Evolutionary conservation across 2,113 vertebrate genomes (phyloP), one percentile per base, ranked within the genome.

Genomic region (Psephotus haematonotus): DNA sequence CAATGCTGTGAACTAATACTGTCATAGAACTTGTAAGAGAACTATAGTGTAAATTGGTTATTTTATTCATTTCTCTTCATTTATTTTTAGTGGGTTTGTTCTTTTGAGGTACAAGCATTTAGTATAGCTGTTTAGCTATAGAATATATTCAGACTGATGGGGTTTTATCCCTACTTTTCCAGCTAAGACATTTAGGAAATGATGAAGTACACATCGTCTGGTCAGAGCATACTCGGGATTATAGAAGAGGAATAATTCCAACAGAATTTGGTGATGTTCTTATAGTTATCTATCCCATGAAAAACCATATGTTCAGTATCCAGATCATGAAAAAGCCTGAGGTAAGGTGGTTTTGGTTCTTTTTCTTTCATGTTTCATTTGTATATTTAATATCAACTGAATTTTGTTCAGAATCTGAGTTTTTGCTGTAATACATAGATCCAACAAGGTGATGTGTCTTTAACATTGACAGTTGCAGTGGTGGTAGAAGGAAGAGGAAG

Each of bases 161-260:
- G 19, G 1, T 95, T 94, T 92, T 97, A 60, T 93, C 9, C 23
- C 79, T 96, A 72, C 37, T 94, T 96, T 98, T 98, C 39, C 96
- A 99, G 99, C 98, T 99, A 63, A 98, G 99, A 96, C 99, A 99
- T 97, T 98, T 99, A 97, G 99, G 99, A 96, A 99, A 99, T 80
- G 99, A 99, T 72, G 99, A 99, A 98, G 99, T 99, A 60, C 99
- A 99, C 97, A 99, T 99, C 76, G 98, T 99, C 94, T 99, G 99
- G 99, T 99, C 99, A 60, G 99, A 99, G 94, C 99, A 99, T 97
- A 99, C 98, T 91, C 98, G 99, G 96, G 99, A 99, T 97, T 99
- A 99, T 95, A 98, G 99, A 31, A 98, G 99, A 95, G 99, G 99
- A 94, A 99, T 99, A 97, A 99, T 99, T 97, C 99, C 99, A 95